These are phyloP conservation scores for Hoplostethus atlanticus DNA, from an alignment of 2,797 vertebrate genomes.

Conservation along the genomic window DNA sequence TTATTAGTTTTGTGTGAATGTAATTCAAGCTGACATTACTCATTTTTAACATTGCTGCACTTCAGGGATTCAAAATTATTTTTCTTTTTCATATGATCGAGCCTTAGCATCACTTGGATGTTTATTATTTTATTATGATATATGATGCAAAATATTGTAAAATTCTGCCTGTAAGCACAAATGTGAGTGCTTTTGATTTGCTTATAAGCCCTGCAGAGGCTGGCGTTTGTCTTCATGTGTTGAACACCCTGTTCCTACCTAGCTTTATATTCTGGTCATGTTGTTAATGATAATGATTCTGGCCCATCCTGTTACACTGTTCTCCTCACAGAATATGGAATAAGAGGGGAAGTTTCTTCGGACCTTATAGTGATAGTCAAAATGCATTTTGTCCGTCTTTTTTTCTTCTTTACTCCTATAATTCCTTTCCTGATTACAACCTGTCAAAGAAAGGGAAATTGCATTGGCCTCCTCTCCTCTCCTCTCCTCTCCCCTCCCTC, in stretches of 20 bases:
- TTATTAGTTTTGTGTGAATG: constrained; percentile 25
- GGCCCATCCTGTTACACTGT: constrained; percentile 1
- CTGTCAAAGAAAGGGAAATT: neutral
- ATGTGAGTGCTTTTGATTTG: constrained; percentile 29
- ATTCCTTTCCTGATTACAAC: constrained; percentile 47
- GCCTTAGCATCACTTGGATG: constrained; percentile 3
- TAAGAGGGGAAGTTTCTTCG: constrained; percentile 27
- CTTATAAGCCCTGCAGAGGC: constrained; percentile 31
- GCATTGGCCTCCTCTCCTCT: neutral
- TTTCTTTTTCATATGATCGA: constrained; percentile 41
- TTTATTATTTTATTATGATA: constrained; percentile 15
- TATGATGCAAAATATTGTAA: constrained; percentile 18
- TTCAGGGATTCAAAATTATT: constrained; percentile 39
- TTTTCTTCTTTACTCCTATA: constrained; percentile 6
- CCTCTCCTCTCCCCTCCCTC: constrained; percentile 36
- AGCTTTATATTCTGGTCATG: constrained; percentile 9
- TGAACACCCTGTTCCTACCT: constrained; percentile 30
- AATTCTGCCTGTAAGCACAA: constrained; percentile 24
- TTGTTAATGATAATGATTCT: constrained; percentile 22
- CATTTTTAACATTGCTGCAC: constrained; percentile 31
- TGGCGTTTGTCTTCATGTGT: constrained; percentile 36
- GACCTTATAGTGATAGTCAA: constrained; percentile 2
- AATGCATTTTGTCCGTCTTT: constrained; percentile 25
- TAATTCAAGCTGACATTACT: constrained; percentile 6
- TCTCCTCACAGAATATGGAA: constrained; percentile 33